These are phyloP conservation scores for Dermolepida albohirtum DNA, from an alignment of 2,888 invertebrate species.

Conservation along the genomic window DNA sequence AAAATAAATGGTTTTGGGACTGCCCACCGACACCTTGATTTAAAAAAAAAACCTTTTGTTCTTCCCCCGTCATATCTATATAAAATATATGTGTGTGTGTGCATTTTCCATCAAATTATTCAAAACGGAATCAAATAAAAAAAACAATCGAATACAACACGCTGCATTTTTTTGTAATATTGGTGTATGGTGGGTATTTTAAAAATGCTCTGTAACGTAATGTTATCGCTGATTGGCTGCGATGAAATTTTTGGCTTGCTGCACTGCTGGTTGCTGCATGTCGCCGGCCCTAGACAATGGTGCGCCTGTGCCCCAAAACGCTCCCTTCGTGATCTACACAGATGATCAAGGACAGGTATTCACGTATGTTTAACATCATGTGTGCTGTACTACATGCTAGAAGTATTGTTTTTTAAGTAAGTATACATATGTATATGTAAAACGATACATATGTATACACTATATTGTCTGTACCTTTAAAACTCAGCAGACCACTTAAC, in stretches of 20 bases:
- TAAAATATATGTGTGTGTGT: conserved; percentile 25
- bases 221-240: conserved; percentile 66
- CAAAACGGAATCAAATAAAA: conserved; percentile 12
- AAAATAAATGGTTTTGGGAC: conserved; percentile 57
- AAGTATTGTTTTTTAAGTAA: conserved; percentile 18
- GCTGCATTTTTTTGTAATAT: conserved; percentile 46
- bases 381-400: conserved; percentile 61
- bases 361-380: conserved; percentile 64
- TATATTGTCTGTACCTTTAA: conserved; percentile 16
- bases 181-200: conserved; percentile 64
- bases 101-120: conserved; percentile 35
- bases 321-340: conserved; percentile 95
- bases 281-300: conserved; percentile 71
- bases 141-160: conserved; percentile 27
- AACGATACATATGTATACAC: neutral
- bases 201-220: conserved; percentile 63
- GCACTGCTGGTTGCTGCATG: conserved; percentile 70
- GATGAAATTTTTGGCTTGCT: conserved; percentile 62
- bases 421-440: no score
- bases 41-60: conserved; percentile 2
- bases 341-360: conserved; percentile 96
- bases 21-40: conserved; percentile 59
- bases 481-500: conserved; percentile 34
- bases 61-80: conserved; percentile 4
- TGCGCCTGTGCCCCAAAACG: conserved; percentile 85